Evolutionary conservation across 35 echinoderm and acorn worm genomes (phyloP), one percentile per base, ranked within the genome.

Genomic region (Amphiura filiformis): DNA sequence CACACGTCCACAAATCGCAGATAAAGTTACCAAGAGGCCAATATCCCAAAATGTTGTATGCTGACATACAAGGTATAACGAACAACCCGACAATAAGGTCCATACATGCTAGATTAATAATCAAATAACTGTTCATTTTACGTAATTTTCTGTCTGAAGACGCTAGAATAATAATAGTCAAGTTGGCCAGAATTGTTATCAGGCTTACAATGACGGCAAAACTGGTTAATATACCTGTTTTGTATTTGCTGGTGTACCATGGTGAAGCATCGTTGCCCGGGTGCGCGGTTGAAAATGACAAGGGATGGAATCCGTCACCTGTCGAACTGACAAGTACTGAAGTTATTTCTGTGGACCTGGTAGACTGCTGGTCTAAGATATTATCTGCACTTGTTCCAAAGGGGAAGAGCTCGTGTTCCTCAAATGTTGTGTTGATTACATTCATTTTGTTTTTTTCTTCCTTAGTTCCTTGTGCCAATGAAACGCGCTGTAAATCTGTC

Each of bases 111-210:
- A 92, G 84, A 35, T 49, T 87, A 38, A 92, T 80, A 13, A 92
- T 76, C 65, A 87, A 92, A 65, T 92, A 92, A 76, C 86, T 92
- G 32, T 86, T 86, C 31, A 87, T 61, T 23, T 77, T 47, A n/a
- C 84, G 84, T 42, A 92, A 81, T 32, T 36, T 65, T 77, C 33
- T 61, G 23, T 92, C 77, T 7, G 84, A 56, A 32, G 56, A 39
- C 15, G 86, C 78, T 0, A 85, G 56, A 23, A 92, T 80, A 38
- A 92, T 92, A 5, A 92, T 56, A 0, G 86, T 80, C 26, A 87
- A 75, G 35, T 92, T 92, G 3, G 84, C 90, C 23, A 86, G 26
- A 35, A 76, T 61, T 28, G 90, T 92, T 13, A 57, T 78, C 14
- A 84, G 23, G 22, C 39, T 83, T 30, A 90, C 47, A 26, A 78